These are phyloP conservation scores for Heteromurus nitidus DNA, from an alignment of 2,888 invertebrate genomes.

Conservation along the genomic window DNA sequence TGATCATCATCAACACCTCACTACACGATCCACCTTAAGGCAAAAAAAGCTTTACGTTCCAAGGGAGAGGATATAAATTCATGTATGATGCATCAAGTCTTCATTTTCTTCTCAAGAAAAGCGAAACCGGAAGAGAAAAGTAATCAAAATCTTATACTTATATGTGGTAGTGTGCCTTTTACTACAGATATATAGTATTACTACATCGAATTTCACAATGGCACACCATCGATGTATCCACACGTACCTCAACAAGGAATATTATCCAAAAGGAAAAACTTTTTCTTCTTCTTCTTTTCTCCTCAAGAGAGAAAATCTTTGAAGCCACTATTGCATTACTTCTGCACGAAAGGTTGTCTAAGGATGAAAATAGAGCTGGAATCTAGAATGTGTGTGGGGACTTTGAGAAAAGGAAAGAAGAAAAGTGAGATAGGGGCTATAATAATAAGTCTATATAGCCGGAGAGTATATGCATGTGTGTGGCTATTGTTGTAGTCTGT, in stretches of 20 bases:
- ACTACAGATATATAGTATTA: no score
- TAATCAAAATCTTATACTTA: conserved; percentile 54
- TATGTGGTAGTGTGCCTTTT: no score
- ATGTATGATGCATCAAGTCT: conserved; percentile 39
- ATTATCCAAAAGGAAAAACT: conserved; percentile 12
- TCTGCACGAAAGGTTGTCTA: background rate
- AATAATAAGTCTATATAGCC: no score
- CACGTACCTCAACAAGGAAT: background rate
- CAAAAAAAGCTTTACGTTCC: no score
- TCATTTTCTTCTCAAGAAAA: conserved; percentile 18
- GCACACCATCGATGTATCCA: background rate
- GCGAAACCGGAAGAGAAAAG: conserved; percentile 57
- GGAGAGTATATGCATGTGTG: no score
- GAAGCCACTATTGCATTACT: conserved; percentile 39
- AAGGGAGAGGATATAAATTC: conserved; percentile 18
- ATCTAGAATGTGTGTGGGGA: conserved; percentile 30
- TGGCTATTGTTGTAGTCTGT: no score
- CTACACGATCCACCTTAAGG: no score
- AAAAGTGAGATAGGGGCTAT: no score
- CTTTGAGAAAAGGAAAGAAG: conserved; percentile 60
- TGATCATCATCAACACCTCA: conserved; percentile 38
- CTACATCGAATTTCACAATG: no score
- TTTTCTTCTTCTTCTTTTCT: conserved; percentile 4
- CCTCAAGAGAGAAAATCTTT: conserved; percentile 36
- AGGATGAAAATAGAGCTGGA: conserved; percentile 59